Evolutionary conservation across 2,113 vertebrate species (phyloP).

Genomic region (Hydrolagus affinis): DNA sequence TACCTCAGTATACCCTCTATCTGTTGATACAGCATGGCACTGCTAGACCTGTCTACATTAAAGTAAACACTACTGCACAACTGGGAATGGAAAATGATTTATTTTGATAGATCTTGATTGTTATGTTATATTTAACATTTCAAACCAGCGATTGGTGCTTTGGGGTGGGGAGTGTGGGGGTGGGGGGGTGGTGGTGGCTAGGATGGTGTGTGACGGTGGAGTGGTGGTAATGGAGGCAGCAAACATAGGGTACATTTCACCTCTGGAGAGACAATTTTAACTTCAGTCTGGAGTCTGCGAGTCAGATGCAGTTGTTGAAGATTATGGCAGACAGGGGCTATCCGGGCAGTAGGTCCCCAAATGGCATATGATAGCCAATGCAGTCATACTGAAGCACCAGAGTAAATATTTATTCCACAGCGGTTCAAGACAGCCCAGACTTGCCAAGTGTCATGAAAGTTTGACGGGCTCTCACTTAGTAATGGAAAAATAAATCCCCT

Average conservation of each 20-base stretch:
- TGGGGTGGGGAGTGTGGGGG: background rate
- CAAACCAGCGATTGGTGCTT: background rate
- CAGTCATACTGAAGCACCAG: background rate
- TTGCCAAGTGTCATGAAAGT: background rate
- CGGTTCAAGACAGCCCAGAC: background rate
- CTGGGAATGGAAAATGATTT: background rate
- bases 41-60: background rate
- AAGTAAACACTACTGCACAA: conserved; percentile 2
- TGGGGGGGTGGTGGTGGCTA: too few species aligned
- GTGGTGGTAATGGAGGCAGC: too few species aligned
- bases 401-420: conserved; percentile 13
- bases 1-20: background rate
- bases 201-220: too few species aligned
- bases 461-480: background rate
- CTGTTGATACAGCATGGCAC: background rate
- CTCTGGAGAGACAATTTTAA: background rate
- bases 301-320: background rate
- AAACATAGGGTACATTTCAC: background rate
- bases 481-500: background rate
- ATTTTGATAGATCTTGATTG: conserved; percentile 15
- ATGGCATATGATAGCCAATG: background rate
- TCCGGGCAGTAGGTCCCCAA: too few species aligned
- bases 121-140: background rate
- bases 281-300: background rate
- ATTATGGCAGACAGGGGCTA: background rate